These are phyloP conservation scores for Chirona hameri DNA, from an alignment of 2,888 invertebrate species.

Conservation along the genomic window DNA sequence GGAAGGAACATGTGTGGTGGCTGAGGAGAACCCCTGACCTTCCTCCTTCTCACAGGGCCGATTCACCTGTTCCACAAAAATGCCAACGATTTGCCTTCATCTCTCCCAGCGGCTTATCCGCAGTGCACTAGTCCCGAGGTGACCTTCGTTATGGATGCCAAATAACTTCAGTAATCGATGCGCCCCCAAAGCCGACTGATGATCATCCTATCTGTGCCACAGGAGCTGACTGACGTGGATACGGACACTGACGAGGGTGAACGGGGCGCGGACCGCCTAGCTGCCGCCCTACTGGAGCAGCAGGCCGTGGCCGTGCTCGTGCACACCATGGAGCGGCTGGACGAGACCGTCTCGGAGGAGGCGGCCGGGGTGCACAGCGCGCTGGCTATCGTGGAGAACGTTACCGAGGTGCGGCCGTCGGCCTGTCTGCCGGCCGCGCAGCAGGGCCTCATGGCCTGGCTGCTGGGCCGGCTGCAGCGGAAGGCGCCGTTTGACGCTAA, in stretches of 20 bases:
- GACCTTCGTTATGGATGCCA: too few relatives aligned
- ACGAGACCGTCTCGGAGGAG: slow-evolving; percentile 82
- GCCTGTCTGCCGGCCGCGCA: slow-evolving; percentile 79
- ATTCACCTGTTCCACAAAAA: too few relatives aligned
- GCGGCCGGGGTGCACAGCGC: slow-evolving; percentile 95
- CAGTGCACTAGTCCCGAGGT: too few relatives aligned
- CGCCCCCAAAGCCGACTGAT: too few relatives aligned
- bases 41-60: too few relatives aligned
- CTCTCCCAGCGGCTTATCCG: too few relatives aligned
- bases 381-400: slow-evolving; percentile 86
- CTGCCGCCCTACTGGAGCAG: slow-evolving; percentile 81
- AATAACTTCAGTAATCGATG: too few relatives aligned
- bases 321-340: slow-evolving; percentile 87
- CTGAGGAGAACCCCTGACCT: too few relatives aligned
- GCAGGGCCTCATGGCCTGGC: slow-evolving; percentile 87
- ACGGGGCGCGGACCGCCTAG: slow-evolving; percentile 72
- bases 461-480: slow-evolving; percentile 80
- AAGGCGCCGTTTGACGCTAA: slow-evolving; percentile 92
- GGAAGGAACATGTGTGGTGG: too few relatives aligned
- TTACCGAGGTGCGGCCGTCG: slow-evolving; percentile 84
- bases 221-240: slow-evolving; percentile 93
- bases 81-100: too few relatives aligned
- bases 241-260: slow-evolving; percentile 80
- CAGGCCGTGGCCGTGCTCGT: slow-evolving; percentile 86
- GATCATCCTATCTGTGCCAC: slow-evolving; percentile 39